phyloP scores from a whole-genome alignment of 1,140 invertebrate genomes.

The Helicoverpa armigera region DNA sequence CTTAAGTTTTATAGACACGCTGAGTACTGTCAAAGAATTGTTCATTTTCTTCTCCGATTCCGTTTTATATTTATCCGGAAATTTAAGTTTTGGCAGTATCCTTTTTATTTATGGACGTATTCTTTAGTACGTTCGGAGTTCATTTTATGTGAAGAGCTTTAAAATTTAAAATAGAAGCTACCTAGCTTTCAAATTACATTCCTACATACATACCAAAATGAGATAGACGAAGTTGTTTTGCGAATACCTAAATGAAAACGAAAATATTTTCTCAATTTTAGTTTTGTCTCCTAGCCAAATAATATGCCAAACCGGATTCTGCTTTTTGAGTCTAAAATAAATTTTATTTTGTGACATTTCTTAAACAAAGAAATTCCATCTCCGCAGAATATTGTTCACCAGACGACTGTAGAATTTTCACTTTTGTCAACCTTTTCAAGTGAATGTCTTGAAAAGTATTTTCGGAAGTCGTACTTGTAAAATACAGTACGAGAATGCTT shows the following conservation, averaged over 20 bases:
- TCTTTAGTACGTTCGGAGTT: background rate
- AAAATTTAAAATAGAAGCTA: background rate
- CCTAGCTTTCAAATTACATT: background rate
- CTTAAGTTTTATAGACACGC: conserved; percentile 15
- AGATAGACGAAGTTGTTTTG: background rate
- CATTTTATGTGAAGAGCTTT: conserved; percentile 23
- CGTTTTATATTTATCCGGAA: conserved; percentile 17
- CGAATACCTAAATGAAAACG: conserved; percentile 7
- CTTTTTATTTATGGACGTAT: conserved; percentile 3
- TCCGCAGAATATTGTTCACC: background rate
- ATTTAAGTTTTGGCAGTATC: conserved; percentile 5
- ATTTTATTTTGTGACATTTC: conserved; percentile 11
- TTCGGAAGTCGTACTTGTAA: conserved; percentile 14
- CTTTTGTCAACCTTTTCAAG: conserved; percentile 32
- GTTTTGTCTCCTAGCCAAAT: conserved; percentile 23
- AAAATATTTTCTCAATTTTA: conserved; percentile 30
- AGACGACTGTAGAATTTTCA: conserved; percentile 3
- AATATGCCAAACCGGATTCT: conserved; percentile 19
- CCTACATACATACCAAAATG: conserved; percentile 1
- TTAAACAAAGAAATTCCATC: conserved; percentile 18
- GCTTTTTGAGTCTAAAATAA: conserved; percentile 2
- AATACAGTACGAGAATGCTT: conserved; percentile 64
- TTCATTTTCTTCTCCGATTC: conserved; percentile 18
- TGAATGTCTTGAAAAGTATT: conserved; percentile 58
- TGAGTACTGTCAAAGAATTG: conserved; percentile 17